phyloP scores from a whole-genome alignment of 1,140 invertebrate genomes.

The Apis mellifera region DNA sequence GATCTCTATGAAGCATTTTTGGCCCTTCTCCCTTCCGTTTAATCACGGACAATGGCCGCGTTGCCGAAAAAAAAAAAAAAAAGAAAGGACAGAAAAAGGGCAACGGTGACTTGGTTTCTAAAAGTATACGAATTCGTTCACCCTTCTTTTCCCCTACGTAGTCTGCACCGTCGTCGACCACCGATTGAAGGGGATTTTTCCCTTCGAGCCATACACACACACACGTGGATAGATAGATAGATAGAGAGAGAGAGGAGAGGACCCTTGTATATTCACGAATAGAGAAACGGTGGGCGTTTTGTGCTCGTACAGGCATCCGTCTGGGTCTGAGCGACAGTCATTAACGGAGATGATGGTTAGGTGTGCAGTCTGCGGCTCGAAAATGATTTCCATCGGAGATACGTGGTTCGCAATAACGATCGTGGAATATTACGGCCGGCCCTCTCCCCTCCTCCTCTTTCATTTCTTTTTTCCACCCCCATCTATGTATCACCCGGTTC shows the following conservation, averaged over 20 bases:
- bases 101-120: neutral
- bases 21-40: conserved; percentile 36
- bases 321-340: conserved; percentile 59
- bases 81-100: neutral
- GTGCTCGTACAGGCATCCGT: conserved; percentile 25
- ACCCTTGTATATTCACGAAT: neutral
- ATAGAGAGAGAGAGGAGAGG: neutral
- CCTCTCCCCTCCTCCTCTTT: conserved; percentile 19
- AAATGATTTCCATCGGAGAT: conserved; percentile 65
- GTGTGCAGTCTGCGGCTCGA: conserved; percentile 58
- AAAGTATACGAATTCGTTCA: conserved; percentile 15
- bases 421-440: conserved; percentile 46
- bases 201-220: conserved; percentile 14
- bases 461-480: neutral
- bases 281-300: neutral
- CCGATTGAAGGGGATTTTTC: conserved; percentile 46
- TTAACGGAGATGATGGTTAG: conserved; percentile 68
- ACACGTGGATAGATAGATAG: no score
- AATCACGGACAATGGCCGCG: conserved; percentile 55
- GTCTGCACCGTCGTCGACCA: neutral
- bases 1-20: conserved; percentile 34
- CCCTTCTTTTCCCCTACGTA: neutral
- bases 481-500: neutral
- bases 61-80: conserved; percentile 23
- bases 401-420: conserved; percentile 56